phyloP scores from a whole-genome alignment of 1,140 invertebrate species.

The Hydropsyche tenuis region DNA sequence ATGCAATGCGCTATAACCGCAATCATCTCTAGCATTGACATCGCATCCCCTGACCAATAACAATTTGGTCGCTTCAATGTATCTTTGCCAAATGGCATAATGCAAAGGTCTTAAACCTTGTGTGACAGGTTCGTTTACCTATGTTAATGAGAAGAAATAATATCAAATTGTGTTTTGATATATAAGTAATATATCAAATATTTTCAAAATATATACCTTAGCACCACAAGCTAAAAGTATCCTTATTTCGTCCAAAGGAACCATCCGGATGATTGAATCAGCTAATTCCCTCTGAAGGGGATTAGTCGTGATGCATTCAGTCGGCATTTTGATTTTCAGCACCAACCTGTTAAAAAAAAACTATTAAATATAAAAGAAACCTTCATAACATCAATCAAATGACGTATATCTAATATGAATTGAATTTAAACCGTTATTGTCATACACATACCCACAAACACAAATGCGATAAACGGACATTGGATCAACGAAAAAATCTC shows the following conservation, averaged over 20 bases:
- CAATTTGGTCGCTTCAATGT: conserved; percentile 80
- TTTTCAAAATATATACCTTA: conserved; percentile 66
- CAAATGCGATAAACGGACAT: too few species aligned
- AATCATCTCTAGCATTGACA: conserved; percentile 86
- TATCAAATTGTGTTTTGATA: conserved; percentile 1
- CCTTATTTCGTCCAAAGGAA: conserved; percentile 84
- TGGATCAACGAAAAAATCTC: too few species aligned
- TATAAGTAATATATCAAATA: conserved; percentile 18
- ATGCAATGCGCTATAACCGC: conserved; percentile 89
- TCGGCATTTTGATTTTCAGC: conserved; percentile 66
- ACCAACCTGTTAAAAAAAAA: too few species aligned
- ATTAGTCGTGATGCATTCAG: conserved; percentile 73
- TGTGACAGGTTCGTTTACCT: conserved; percentile 77
- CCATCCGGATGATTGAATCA: conserved; percentile 88
- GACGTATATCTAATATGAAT: too few species aligned
- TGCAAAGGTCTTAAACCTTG: conserved; percentile 88
- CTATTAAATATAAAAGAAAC: too few species aligned
- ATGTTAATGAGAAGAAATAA: conserved; percentile 11
- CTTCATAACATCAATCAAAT: too few species aligned
- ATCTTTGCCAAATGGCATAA: conserved; percentile 88
- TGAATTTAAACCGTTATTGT: too few species aligned
- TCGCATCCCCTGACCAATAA: conserved; percentile 80
- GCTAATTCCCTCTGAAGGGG: conserved; percentile 85
- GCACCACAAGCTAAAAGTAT: conserved; percentile 86
- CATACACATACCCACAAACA: too few species aligned